phyloP scores from a whole-genome alignment of 2,888 invertebrate species.

The Nomada fucata region DNA sequence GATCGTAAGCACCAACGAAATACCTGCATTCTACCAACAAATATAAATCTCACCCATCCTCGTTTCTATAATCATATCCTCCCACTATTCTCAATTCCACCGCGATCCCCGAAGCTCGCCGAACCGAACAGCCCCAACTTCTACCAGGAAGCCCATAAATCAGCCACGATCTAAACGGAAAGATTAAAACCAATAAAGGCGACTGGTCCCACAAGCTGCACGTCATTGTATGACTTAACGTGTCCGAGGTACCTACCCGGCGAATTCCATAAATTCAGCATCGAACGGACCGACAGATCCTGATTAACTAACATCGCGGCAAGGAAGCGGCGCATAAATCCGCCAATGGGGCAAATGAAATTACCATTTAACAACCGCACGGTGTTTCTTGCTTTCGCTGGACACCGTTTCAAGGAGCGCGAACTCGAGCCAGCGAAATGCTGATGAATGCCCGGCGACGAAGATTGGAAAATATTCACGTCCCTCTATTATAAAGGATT shows the following conservation, averaged over 20 bases:
- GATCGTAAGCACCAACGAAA: too few relatives aligned
- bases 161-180: background rate
- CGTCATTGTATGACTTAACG: background rate
- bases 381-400: slow-evolving; percentile 20
- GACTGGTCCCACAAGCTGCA: background rate
- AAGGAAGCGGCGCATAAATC: slow-evolving; percentile 37
- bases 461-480: slow-evolving; percentile 48
- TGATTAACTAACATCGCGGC: slow-evolving; percentile 35
- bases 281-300: slow-evolving; percentile 3
- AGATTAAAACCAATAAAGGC: slow-evolving; percentile 11
- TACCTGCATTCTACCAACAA: too few relatives aligned
- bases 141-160: background rate
- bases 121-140: background rate
- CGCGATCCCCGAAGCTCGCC: background rate
- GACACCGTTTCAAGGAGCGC: slow-evolving; percentile 4
- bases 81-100: background rate
- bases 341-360: slow-evolving; percentile 20
- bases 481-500: slow-evolving; percentile 48
- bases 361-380: slow-evolving; percentile 50
- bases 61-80: background rate
- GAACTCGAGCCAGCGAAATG: slow-evolving; percentile 4
- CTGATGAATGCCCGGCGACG: slow-evolving; percentile 20
- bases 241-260: background rate
- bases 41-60: background rate
- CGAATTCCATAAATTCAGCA: slow-evolving; percentile 29